Base-by-base conservation (phyloP, 2,113 vertebrate species). In the Poeciliopsis retropinna region DNA sequence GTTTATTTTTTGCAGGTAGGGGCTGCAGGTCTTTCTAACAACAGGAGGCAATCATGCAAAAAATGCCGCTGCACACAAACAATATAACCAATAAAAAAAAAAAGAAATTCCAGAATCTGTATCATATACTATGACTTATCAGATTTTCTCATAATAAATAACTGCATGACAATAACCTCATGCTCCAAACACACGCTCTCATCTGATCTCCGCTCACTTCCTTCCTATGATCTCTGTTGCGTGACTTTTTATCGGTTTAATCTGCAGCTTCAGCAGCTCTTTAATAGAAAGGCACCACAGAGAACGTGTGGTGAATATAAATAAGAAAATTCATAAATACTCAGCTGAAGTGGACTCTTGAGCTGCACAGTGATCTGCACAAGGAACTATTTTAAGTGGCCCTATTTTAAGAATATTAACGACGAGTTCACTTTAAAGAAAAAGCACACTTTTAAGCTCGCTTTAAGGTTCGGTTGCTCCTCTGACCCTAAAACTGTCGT, bases 61-160 rank as follows among this genome's bases (percentile, higher is more conserved):
- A 5, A 47, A 5, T 5, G 1, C 14, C 3, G 14, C 3, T 41
- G 39, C 39, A 41, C 15, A 17, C 1, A 19, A 47, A 5, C 44
- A 19, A 47, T 7, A 47, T 19, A 47, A 47, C 44, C 44, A 3
- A 1, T 54, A n/a, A 25, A 57, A 54, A 51, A 22, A 8, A 6
- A 31, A 30, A 30, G n/a, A n/a, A n/a, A n/a, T n/a, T 60, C 54
- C 44, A 64, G 44, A 27, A 60, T 11, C 13, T 68, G 44, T n/a
- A 75, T 66, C 44, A 74, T 37, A 73, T 73, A 73, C 61, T 78
- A 32, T 44, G 73, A 31, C 17, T 64, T 37, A 70, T 72, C 1
- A 64, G 15, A 61, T 37, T 80, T 66, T 32, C 14, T 4, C 47
- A 29, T 61, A 31, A 73, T 90, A 27, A 84, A 85, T 85, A 72